These are phyloP conservation scores for Hypercompe scribonia DNA, from an alignment of 2,888 invertebrate genomes.

Conservation along the genomic window DNA sequence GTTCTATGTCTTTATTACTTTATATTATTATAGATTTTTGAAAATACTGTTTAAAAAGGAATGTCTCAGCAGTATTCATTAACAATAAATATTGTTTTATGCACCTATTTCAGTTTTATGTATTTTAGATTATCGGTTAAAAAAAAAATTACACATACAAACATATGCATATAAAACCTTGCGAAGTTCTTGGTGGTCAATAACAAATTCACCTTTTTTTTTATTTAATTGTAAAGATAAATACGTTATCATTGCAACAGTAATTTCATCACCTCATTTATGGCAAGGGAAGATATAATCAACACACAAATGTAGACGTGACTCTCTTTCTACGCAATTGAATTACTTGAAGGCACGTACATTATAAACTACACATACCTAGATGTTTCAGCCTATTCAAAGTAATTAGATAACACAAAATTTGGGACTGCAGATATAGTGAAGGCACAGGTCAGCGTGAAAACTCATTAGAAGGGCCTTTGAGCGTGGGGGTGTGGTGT, in stretches of 20 bases:
- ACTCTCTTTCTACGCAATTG: neutral
- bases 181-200: neutral
- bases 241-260: neutral
- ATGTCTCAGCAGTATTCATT: too few relatives aligned
- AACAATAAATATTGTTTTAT: too few relatives aligned
- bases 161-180: neutral
- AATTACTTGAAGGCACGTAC: neutral
- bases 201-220: neutral
- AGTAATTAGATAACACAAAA: constrained; percentile 9
- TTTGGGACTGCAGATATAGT: neutral
- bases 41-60: neutral
- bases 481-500: constrained; percentile 15
- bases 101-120: too few relatives aligned
- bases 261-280: neutral
- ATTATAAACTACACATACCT: neutral
- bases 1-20: constrained; percentile 11
- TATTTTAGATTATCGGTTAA: too few relatives aligned
- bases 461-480: constrained; percentile 17
- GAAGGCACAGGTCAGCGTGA: constrained; percentile 1
- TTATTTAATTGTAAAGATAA: neutral
- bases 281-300: neutral
- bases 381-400: neutral
- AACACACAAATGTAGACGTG: neutral
- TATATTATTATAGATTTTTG: neutral
- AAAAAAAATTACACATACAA: too few relatives aligned